phyloP scores from a whole-genome alignment of 2,113 vertebrate genomes.

The Carettochelys insculpta region DNA sequence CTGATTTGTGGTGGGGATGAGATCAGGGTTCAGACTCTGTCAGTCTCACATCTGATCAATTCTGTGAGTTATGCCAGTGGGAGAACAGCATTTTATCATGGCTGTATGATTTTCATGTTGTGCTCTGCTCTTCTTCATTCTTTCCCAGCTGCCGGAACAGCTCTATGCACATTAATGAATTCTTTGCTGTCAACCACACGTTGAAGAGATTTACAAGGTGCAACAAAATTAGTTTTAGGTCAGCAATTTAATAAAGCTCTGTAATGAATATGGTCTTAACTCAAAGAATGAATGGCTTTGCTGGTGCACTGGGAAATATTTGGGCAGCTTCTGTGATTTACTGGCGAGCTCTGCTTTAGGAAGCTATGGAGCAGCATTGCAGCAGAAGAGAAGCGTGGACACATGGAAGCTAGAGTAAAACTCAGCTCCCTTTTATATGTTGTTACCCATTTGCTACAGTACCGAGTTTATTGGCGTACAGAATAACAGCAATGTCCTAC shows the following conservation, averaged over 20 bases:
- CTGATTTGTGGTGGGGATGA: neutral
- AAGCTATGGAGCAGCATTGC: neutral
- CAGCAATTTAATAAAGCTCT: neutral
- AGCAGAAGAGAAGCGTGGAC: neutral
- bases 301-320: neutral
- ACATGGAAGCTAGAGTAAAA: neutral
- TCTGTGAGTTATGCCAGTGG: neutral
- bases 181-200: neutral
- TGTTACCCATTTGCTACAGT: neutral
- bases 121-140: neutral
- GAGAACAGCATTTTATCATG: neutral
- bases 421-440: neutral
- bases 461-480: neutral
- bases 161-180: neutral
- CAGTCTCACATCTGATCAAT: neutral
- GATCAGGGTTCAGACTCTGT: neutral
- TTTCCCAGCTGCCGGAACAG: neutral
- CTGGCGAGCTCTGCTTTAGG: neutral
- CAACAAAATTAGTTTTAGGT: neutral
- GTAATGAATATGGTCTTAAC: neutral
- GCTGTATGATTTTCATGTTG: neutral
- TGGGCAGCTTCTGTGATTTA: neutral
- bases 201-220: neutral
- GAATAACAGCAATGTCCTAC: neutral
- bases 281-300: neutral